Conservation (phyloP, 2,888 invertebrate genomes). For the Eristalinus aeneus region DNA sequence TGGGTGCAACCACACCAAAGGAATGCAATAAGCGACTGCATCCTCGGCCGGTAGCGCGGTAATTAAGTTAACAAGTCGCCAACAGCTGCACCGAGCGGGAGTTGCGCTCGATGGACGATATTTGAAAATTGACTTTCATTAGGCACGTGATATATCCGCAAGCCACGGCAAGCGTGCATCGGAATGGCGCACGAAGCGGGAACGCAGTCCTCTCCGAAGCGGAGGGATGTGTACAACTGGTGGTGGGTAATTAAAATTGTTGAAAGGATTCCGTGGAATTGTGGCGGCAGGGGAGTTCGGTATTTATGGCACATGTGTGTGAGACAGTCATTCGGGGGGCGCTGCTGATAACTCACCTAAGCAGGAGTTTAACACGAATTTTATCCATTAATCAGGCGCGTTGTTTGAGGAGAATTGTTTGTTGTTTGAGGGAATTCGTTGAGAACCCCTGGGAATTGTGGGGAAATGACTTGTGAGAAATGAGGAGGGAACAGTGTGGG, state of each 20-base stretch:
- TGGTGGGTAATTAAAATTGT: constrained; percentile 27
- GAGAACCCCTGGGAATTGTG: too few species aligned
- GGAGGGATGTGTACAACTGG: neutral
- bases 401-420: neutral
- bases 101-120: constrained; percentile 13
- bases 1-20: constrained; percentile 38
- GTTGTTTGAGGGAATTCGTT: too few species aligned
- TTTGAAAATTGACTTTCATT: constrained; percentile 51
- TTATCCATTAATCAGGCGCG: neutral
- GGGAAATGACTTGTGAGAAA: too few species aligned
- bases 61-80: constrained; percentile 68
- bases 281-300: neutral
- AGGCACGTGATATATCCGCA: constrained; percentile 17
- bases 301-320: neutral
- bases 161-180: neutral
- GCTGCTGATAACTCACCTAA: neutral
- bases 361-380: neutral
- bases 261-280: constrained; percentile 21
- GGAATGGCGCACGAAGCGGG: neutral
- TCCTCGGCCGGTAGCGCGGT: constrained; percentile 54
- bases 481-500: too few species aligned
- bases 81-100: constrained; percentile 39
- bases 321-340: neutral
- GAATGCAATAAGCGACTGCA: constrained; percentile 62
- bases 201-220: neutral